Percentiles rank a stretch among this genome's conserved stretches.
Conservation (phyloP, 2,113 vertebrate species). For the Mugil cephalus region DNA sequence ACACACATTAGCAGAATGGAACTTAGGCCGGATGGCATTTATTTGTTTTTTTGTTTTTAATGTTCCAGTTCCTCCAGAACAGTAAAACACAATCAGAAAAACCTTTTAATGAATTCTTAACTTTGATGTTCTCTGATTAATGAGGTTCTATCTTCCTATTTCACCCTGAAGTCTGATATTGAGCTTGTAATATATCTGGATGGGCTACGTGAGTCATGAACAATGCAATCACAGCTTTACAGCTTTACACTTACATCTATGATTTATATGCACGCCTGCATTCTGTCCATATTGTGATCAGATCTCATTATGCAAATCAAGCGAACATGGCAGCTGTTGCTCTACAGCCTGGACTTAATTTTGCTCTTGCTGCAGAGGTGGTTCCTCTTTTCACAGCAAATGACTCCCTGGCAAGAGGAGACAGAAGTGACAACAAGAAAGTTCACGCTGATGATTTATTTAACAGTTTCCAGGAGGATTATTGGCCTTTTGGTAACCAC, state of each 20-base stretch:
- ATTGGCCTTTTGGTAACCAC: no score
- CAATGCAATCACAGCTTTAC: constrained; percentile 43
- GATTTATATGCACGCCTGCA: constrained; percentile 69
- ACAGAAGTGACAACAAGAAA: constrained; percentile 39
- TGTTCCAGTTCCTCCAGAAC: no score
- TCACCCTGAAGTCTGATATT: constrained; percentile 18
- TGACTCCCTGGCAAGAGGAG: constrained; percentile 18
- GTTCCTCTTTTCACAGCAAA: constrained; percentile 33
- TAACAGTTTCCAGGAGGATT: not conserved
- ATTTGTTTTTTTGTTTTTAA: no score
- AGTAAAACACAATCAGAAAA: not conserved
- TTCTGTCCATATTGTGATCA: constrained; percentile 71
- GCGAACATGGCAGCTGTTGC: constrained; percentile 62
- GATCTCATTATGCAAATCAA: constrained; percentile 72
- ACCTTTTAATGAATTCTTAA: not conserved
- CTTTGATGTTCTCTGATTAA: constrained; percentile 4
- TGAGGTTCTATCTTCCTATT: constrained; percentile 10
- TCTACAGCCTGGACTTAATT: constrained; percentile 38
- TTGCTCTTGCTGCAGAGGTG: constrained; percentile 21
- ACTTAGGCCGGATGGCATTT: not conserved
- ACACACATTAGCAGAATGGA: not conserved
- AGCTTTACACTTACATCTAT: constrained; percentile 31
- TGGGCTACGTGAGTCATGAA: constrained; percentile 37
- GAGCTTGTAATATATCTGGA: constrained; percentile 18
- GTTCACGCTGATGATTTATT: not conserved